Evolutionary conservation across 2,797 vertebrate genomes (phyloP), one percentile per base, ranked within the genome.

Genomic region (Scolopax rusticola): DNA sequence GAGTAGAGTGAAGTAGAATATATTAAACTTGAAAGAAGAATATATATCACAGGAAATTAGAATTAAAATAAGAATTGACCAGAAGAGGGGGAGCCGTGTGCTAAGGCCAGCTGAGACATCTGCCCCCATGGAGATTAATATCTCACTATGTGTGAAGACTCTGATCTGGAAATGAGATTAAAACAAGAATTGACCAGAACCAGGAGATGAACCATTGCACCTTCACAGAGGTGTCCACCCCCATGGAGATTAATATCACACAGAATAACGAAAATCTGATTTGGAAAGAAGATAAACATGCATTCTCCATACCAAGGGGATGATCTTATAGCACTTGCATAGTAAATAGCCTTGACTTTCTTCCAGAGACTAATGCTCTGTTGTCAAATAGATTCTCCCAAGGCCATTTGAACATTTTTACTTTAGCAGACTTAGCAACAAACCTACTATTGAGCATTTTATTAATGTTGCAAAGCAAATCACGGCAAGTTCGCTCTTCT

Each of bases 131-230:
- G 76, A 94, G 70, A 97, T 95, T 90, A 96, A 96, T 97, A 90
- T 91, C 75, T 95, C 33, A 33, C 70, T 73, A 50, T 81, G 71
- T 91, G 60, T 50, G 81, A 92, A 92, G 75, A 93, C 20, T 95
- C 82, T 61, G 47, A 87, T 88, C 68, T 93, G 79, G 75, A 91
- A 97, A 93, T 94, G 60, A 94, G 83, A 95, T 97, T 94, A 89
- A 95, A 96, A 89, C 85, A 84, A 71, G 87, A 95, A 93, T 90
- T 97, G 93, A 89, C 84, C 83, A 82, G 88, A 88, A 71, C 61
- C 27, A 11, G 77, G 69, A 78, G 71, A 89, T 91, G 76, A 94
- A 79, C 87, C 91, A 40, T 95, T 82, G 43, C 70, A 74, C 70
- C 43, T 94, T 81, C 57, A 17, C 69, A 50, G 74, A 95, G 40